phyloP scores from a whole-genome alignment of 2,797 vertebrate genomes.

The Sternarchorhynchus goeldii region DNA sequence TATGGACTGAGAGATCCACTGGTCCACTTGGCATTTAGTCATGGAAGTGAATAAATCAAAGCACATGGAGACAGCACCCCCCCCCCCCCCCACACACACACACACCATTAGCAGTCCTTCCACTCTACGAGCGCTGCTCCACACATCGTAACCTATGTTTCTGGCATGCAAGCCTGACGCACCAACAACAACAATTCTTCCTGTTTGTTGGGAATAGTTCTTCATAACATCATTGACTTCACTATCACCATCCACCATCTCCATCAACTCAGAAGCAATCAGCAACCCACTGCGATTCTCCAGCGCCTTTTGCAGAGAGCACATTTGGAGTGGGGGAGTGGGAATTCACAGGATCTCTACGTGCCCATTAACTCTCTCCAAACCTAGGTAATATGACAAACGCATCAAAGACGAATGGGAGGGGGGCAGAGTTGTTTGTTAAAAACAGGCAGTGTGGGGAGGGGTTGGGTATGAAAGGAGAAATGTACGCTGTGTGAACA shows the following conservation, averaged over 20 bases:
- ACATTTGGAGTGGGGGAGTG: constrained; percentile 57
- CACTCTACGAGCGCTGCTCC: not conserved
- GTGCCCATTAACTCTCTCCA: constrained; percentile 74
- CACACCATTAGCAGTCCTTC: constrained; percentile 22
- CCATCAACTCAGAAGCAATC: constrained; percentile 19
- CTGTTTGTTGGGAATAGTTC: constrained; percentile 8
- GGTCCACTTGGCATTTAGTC: constrained; percentile 56
- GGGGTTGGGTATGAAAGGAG: constrained; percentile 73
- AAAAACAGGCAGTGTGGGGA: constrained; percentile 53
- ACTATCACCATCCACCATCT: not conserved
- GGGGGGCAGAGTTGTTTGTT: constrained; percentile 59
- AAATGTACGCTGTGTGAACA: constrained; percentile 76
- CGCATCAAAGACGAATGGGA: constrained; percentile 72
- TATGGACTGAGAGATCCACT: constrained; percentile 36
- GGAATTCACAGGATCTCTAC: constrained; percentile 72
- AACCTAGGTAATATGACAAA: constrained; percentile 77
- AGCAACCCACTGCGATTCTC: not conserved
- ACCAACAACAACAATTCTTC: constrained; percentile 22
- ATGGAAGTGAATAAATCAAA: constrained; percentile 64
- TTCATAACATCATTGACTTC: constrained; percentile 24
- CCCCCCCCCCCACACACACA: constrained; percentile 21
- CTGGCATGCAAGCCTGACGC: constrained; percentile 31
- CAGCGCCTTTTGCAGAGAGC: constrained; percentile 27
- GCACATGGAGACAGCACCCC: constrained; percentile 39
- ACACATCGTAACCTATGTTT: constrained; percentile 17